These are phyloP conservation scores for Cynodonichthys magdalenae DNA, from an alignment of 2,797 vertebrate species.

Conservation along the genomic window DNA sequence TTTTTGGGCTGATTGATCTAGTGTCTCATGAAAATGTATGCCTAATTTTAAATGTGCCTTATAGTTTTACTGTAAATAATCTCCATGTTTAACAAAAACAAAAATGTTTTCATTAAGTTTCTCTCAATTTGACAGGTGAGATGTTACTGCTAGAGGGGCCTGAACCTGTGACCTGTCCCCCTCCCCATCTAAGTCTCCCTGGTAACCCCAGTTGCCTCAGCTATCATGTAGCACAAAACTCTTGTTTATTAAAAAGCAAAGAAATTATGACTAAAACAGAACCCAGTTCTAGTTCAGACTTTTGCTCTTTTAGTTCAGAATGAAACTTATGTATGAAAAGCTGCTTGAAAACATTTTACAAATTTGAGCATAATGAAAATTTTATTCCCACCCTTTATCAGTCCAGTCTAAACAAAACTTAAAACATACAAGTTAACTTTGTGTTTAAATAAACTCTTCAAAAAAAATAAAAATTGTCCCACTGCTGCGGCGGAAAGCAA, in stretches of 20 bases:
- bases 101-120: conserved; percentile 10
- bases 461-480: background rate
- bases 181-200: conserved; percentile 30
- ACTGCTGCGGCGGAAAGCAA: conserved; percentile 13
- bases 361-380: background rate
- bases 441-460: background rate
- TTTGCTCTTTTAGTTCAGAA: background rate
- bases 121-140: conserved; percentile 31
- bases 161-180: conserved; percentile 24
- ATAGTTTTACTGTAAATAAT: background rate
- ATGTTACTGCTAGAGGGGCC: conserved; percentile 3
- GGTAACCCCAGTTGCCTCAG: conserved; percentile 35
- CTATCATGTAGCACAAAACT: conserved; percentile 18
- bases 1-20: no score
- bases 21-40: no score
- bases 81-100: background rate
- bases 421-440: background rate
- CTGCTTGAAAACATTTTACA: background rate
- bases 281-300: background rate
- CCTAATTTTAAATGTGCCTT: no score
- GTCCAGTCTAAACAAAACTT: background rate
- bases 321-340: background rate
- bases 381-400: background rate
- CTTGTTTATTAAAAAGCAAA: conserved; percentile 5
- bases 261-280: background rate